Conservation (phyloP, 2,797 vertebrate genomes). For the Ambastaia sidthimunki region DNA sequence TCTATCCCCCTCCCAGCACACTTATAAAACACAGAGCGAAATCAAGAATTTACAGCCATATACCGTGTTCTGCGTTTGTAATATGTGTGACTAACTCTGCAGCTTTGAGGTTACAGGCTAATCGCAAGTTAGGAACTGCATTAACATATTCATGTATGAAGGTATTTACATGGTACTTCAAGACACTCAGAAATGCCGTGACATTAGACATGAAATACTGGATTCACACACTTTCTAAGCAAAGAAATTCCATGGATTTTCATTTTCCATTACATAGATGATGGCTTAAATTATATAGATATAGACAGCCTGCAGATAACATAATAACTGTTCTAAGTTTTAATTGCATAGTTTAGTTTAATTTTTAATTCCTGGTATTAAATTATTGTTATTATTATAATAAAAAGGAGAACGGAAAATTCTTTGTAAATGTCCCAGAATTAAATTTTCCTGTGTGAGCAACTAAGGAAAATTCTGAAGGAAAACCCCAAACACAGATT, state of each 20-base stretch:
- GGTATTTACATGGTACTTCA: too few species aligned
- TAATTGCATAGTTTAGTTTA: too few species aligned
- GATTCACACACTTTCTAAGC: background rate
- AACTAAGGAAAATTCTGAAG: background rate
- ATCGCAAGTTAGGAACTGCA: too few species aligned
- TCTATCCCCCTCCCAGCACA: constrained; percentile 27
- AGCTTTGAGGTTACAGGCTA: background rate
- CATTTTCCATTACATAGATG: background rate
- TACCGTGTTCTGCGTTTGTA: background rate
- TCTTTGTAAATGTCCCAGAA: background rate
- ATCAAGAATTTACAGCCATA: constrained; percentile 44
- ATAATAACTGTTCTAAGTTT: too few species aligned
- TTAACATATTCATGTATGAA: background rate
- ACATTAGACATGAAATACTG: background rate
- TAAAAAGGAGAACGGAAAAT: background rate
- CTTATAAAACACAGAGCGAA: constrained; percentile 44
- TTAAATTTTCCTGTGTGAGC: background rate
- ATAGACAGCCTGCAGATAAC: too few species aligned
- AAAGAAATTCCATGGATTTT: background rate
- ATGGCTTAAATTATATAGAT: too few species aligned
- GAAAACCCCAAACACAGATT: background rate
- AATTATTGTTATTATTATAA: background rate
- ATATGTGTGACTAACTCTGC: background rate
- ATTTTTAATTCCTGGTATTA: background rate
- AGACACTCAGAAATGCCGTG: too few species aligned